These are phyloP conservation scores for Lordiphosa clarofinis DNA, from an alignment of 1,140 invertebrate genomes.

Conservation along the genomic window DNA sequence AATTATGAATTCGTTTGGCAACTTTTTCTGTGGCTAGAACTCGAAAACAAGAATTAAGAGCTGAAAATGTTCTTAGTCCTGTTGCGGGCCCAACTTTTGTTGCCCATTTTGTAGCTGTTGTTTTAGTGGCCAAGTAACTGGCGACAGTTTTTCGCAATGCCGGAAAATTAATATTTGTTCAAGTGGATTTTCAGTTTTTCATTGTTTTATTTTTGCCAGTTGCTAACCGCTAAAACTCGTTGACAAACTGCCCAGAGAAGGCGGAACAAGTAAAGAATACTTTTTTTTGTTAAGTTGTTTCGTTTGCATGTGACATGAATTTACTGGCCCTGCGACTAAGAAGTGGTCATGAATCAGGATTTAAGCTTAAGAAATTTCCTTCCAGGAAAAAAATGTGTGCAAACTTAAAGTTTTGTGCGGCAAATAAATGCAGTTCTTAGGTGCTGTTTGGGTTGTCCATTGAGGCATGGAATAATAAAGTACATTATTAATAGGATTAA, in stretches of 20 bases:
- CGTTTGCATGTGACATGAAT: slow-evolving; percentile 42
- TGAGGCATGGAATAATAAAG: no score
- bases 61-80: slow-evolving; percentile 50
- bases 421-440: no score
- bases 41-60: slow-evolving; percentile 45
- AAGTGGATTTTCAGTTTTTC: slow-evolving; percentile 45
- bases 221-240: slow-evolving; percentile 38
- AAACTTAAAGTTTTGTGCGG: no score
- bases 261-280: neutral
- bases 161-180: slow-evolving; percentile 56
- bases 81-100: slow-evolving; percentile 24
- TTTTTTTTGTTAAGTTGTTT: slow-evolving; percentile 9
- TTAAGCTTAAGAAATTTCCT: no score
- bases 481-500: no score
- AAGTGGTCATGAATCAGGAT: slow-evolving; percentile 13
- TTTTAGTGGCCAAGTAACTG: slow-evolving; percentile 16
- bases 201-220: slow-evolving; percentile 8
- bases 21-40: slow-evolving; percentile 48
- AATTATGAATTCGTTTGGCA: slow-evolving; percentile 50
- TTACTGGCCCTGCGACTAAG: slow-evolving; percentile 18
- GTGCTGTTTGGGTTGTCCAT: no score
- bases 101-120: slow-evolving; percentile 3
- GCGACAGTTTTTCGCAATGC: slow-evolving; percentile 47
- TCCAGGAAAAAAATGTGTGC: no score
- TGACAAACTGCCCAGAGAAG: slow-evolving; percentile 35